A percentile compares a stretch with the other conserved stretches of the same genome.
Evolutionary conservation across 2,888 invertebrate species (phyloP).

Genomic region (Hesperia comma): DNA sequence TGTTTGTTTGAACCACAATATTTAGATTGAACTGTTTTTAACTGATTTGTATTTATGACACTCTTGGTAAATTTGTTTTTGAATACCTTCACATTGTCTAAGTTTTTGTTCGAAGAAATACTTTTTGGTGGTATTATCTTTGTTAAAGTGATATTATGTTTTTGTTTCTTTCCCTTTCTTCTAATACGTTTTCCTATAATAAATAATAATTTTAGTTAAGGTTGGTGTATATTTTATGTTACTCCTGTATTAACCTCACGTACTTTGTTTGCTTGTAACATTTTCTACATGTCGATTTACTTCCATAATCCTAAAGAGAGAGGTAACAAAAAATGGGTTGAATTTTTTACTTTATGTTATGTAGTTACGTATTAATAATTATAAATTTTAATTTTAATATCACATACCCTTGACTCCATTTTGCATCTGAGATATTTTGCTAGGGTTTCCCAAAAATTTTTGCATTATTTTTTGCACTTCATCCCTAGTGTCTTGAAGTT

Average conservation of each 20-base stretch:
- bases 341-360: too few species aligned
- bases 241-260: too few species aligned
- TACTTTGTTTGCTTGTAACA: too few species aligned
- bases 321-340: too few species aligned
- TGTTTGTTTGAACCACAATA: background rate
- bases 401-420: constrained; percentile 71
- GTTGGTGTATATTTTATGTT: too few species aligned
- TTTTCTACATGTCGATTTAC: too few species aligned
- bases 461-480: constrained; percentile 73
- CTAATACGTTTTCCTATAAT: constrained; percentile 62
- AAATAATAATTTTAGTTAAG: background rate
- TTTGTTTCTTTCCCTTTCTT: constrained; percentile 51
- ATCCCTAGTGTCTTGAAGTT: constrained; percentile 51
- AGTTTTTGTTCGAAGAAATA: background rate
- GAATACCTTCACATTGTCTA: background rate
- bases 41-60: background rate
- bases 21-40: too few species aligned
- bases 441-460: constrained; percentile 66
- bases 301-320: too few species aligned
- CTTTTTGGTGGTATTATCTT: constrained; percentile 35
- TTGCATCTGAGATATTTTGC: constrained; percentile 63
- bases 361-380: background rate
- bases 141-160: constrained; percentile 20
- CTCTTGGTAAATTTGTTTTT: constrained; percentile 12
- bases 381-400: background rate